Conservation (phyloP, 1,140 invertebrate genomes). For the Pogonognathellus flavescens region DNA sequence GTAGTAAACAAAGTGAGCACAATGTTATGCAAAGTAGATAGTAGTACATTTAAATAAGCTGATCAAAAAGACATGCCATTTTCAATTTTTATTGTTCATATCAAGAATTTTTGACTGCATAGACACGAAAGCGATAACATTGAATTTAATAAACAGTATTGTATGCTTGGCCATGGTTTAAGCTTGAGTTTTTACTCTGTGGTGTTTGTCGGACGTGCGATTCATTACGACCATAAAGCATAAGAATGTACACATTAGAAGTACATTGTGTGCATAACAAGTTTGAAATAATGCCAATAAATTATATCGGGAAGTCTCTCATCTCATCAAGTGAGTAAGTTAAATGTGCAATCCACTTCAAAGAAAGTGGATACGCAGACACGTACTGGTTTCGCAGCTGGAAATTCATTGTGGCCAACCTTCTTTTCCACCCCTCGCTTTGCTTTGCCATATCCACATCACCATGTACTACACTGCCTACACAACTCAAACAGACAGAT, state of each 20-base stretch:
- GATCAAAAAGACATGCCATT: no score
- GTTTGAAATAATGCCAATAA: constrained; percentile 51
- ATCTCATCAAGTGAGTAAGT: constrained; percentile 54
- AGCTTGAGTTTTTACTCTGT: constrained; percentile 12
- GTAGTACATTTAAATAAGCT: no score
- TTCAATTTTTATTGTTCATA: no score
- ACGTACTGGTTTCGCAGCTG: constrained; percentile 56
- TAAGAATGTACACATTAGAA: constrained; percentile 41
- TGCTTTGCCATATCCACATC: constrained; percentile 30
- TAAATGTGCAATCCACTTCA: constrained; percentile 45
- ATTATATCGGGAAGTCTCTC: constrained; percentile 51
- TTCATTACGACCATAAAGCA: constrained; percentile 54
- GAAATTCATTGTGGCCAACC: constrained; percentile 56
- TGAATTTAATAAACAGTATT: no score
- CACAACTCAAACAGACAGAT: constrained; percentile 14
- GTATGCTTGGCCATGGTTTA: no score
- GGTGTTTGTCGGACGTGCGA: constrained; percentile 53
- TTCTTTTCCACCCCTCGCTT: constrained; percentile 60
- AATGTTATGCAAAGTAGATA: no score
- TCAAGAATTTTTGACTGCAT: no score
- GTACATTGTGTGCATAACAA: constrained; percentile 48
- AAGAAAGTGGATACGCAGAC: constrained; percentile 54
- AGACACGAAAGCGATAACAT: no score
- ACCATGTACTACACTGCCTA: constrained; percentile 4
- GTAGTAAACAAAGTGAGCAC: no score